Base-by-base conservation (phyloP, 2,113 vertebrate genomes). In the Eira barbara region DNA sequence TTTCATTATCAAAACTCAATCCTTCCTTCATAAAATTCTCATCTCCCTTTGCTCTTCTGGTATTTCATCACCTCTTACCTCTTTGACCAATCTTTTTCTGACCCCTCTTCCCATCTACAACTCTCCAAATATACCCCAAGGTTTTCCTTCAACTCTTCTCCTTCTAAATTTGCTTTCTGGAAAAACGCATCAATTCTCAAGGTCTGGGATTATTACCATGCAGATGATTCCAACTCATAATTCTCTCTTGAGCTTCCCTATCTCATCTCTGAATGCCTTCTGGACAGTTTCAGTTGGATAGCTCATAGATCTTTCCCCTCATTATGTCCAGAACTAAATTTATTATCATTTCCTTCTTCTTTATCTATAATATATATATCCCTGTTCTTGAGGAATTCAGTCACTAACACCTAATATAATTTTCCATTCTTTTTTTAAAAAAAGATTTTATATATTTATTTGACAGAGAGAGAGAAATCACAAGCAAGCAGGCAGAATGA, bases 81-180 rank as follows among this genome's bases (percentile, higher is more conserved):
- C n/a, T 87, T 25, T 67, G 74, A 94, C 39, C 21, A 92, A 47
- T 73, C 83, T 83, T 94, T 94, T 36, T 96, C 21, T 89, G 87
- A 84, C 12, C 2, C 4, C 2, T 36, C 76, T 94, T 94, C 80
- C 92, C 18, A 92, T 23, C 45, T 65, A 83, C 49, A 96, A 59
- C 57, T 95, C 52, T 79, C 36, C 63, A 95, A 93, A 79, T 79
- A 55, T 25, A 90, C 6, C 2, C 36, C 42, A 94, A 80, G 25
- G 39, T 92, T 93, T 11, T 25, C 88, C 34, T 34, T 83, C 8
- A 42, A 69, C 12, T 81, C 39, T 65, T 31, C 42, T 85, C 42
- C 89, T 86, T 57, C 79, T 94, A 86, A 78, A 85, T 85, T 95
- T 83, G 69, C 47, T 42, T 67, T 96, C 89, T n/a, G 47, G 67